Evolutionary conservation across 2,113 vertebrate species (phyloP).

Genomic region (Felis catus): F.catus_Fca126_mat1.0 CM031428.1:55022501-55023000

Average conservation of each 20-base stretch:
- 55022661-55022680: neutral
- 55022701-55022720: neutral
- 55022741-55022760: neutral
- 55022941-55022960: neutral
- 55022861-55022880: neutral
- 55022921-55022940: neutral
- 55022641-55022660: conserved; percentile 34
- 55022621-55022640: conserved; percentile 41
- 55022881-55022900: neutral
- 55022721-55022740: neutral
- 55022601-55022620: conserved; percentile 56
- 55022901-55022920: neutral
- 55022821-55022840: neutral
- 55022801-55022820: neutral
- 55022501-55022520: conserved; percentile 67
- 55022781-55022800: neutral
- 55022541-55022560: conserved; percentile 63
- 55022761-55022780: neutral
- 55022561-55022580: conserved; percentile 69
- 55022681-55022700: neutral
- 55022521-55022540: conserved; percentile 36
- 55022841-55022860: neutral
- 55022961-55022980: neutral
- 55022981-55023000: neutral
- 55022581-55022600: conserved; percentile 60